A percentile compares a stretch with the other conserved stretches of the same genome.
Evolutionary conservation across 2,113 vertebrate genomes (phyloP).

Genomic region (Mesoclemmys tuberculata): DNA sequence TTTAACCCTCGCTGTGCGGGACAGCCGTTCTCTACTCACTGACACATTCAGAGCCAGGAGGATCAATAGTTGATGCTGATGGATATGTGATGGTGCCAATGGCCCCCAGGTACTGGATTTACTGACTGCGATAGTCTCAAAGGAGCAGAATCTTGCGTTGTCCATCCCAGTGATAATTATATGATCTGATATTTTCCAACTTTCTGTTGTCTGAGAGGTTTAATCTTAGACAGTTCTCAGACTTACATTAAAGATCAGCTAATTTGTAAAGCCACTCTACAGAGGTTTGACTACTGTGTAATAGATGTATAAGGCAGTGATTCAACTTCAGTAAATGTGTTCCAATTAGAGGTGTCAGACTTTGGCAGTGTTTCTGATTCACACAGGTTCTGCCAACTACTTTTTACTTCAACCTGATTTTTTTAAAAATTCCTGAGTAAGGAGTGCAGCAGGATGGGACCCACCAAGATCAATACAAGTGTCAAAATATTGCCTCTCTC

Average conservation of each 20-base stretch:
- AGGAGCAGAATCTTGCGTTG: background rate
- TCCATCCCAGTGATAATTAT: background rate
- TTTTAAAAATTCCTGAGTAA: constrained; percentile 5
- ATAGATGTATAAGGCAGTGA: background rate
- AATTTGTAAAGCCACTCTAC: constrained; percentile 1
- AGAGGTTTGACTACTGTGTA: background rate
- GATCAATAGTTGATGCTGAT: background rate
- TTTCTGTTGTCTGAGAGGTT: background rate
- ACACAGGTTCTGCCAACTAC: background rate
- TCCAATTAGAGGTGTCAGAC: background rate
- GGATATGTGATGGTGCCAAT: background rate
- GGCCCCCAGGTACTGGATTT: background rate
- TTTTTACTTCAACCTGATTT: background rate
- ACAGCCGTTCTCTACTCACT: too few species aligned
- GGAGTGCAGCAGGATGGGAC: fast-evolving
- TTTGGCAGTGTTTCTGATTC: background rate
- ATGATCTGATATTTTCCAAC: background rate
- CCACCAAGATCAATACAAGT: background rate
- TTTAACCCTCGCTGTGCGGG: too few species aligned
- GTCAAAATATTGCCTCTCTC: background rate
- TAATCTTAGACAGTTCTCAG: background rate
- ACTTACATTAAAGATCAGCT: constrained; percentile 29
- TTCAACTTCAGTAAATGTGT: background rate
- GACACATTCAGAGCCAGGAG: background rate
- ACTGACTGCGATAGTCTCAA: background rate